A percentile compares a stretch with the other conserved stretches of the same genome.
phyloP scores from a whole-genome alignment of 2,113 vertebrate species.

The Lepisosteus osseus region DNA sequence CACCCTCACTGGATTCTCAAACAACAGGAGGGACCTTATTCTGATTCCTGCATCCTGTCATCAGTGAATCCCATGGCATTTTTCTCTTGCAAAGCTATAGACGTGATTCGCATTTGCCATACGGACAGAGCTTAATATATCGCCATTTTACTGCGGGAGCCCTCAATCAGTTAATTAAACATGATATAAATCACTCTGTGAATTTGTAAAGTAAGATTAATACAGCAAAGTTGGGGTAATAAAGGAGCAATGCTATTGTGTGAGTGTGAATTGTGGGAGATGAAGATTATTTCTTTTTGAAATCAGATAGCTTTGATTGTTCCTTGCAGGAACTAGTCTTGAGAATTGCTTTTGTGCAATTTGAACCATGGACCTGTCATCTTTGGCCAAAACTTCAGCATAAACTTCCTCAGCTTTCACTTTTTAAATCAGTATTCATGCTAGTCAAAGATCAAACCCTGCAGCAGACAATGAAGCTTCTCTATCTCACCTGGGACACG shows the following conservation, averaged over 20 bases:
- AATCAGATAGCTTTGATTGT: slow-evolving; percentile 74
- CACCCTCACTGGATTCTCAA: slow-evolving; percentile 82
- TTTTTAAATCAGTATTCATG: slow-evolving; percentile 65
- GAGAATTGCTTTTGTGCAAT: slow-evolving; percentile 68
- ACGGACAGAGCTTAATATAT: slow-evolving; percentile 68
- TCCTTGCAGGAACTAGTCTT: slow-evolving; percentile 75
- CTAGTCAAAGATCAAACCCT: slow-evolving; percentile 75
- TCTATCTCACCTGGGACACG: slow-evolving; percentile 62
- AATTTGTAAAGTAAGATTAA: slow-evolving; percentile 78
- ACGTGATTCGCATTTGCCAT: slow-evolving; percentile 76
- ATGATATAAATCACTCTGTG: slow-evolving; percentile 74
- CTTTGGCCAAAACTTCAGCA: slow-evolving; percentile 77
- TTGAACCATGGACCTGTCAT: slow-evolving; percentile 70
- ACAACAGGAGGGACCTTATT: slow-evolving; percentile 84
- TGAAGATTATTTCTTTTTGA: slow-evolving; percentile 70
- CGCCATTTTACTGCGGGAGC: slow-evolving; percentile 72
- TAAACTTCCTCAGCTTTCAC: slow-evolving; percentile 73
- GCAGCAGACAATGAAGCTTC: slow-evolving; percentile 59
- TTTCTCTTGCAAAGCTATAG: slow-evolving; percentile 73
- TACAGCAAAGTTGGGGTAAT: slow-evolving; percentile 62
- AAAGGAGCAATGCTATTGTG: slow-evolving; percentile 59
- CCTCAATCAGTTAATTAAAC: slow-evolving; percentile 83
- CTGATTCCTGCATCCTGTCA: slow-evolving; percentile 84
- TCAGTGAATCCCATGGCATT: slow-evolving; percentile 76
- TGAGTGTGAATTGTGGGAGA: slow-evolving; percentile 57